Conservation (phyloP, 2,113 vertebrate species). For the Ciconia maguari region DNA sequence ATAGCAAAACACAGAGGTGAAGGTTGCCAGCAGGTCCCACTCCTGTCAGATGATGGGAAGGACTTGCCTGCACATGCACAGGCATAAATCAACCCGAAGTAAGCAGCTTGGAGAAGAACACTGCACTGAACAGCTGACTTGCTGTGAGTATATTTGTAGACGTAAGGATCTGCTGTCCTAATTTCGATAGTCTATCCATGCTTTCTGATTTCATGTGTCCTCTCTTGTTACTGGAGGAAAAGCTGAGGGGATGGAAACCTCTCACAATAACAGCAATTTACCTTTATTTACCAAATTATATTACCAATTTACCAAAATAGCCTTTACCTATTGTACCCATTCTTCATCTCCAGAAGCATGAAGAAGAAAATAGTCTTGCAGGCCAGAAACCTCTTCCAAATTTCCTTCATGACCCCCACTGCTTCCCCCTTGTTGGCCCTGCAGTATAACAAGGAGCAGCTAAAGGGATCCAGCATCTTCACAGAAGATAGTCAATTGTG, state of each 20-base stretch:
- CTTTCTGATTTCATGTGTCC: background rate
- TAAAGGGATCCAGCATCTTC: background rate
- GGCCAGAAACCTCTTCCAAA: background rate
- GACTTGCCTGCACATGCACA: background rate
- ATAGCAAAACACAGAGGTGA: background rate
- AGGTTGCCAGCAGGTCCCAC: background rate
- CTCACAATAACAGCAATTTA: background rate
- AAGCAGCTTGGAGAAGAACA: background rate
- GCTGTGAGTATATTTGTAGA: background rate
- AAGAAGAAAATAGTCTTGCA: background rate
- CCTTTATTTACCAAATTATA: too few species aligned
- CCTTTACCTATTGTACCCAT: background rate
- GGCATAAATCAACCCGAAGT: background rate
- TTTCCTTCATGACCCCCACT: background rate
- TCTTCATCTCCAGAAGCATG: background rate
- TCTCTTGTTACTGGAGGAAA: background rate
- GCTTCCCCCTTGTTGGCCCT: background rate
- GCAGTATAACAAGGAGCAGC: background rate
- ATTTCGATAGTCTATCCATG: background rate
- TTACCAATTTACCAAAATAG: too few species aligned
- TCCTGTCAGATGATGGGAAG: background rate
- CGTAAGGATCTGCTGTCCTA: background rate
- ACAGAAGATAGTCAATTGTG: background rate
- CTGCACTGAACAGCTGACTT: background rate
- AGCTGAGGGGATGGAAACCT: background rate